Conservation (phyloP, 2,113 vertebrate genomes). For the Empidonax traillii region DNA sequence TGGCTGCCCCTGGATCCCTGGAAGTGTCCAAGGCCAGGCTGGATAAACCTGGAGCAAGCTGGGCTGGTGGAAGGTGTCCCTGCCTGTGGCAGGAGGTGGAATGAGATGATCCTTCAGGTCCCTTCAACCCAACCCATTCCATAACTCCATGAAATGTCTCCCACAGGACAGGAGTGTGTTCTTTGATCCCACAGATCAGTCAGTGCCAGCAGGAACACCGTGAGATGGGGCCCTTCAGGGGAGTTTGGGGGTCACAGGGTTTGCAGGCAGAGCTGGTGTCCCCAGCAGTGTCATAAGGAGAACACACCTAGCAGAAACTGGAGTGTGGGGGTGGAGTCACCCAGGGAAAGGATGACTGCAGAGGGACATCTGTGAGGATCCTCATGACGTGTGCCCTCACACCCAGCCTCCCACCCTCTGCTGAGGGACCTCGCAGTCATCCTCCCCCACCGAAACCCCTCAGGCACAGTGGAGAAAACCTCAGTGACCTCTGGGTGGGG, state of each 20-base stretch:
- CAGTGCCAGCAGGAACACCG: neutral
- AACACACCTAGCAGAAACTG: neutral
- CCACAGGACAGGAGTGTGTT: neutral
- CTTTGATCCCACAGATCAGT: neutral
- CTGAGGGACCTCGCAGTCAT: neutral
- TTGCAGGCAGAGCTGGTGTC: neutral
- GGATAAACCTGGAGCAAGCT: neutral
- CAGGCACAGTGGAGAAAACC: neutral
- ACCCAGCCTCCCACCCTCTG: neutral
- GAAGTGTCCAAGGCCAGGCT: neutral
- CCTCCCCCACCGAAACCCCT: neutral
- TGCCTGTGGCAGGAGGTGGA: neutral
- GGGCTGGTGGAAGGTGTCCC: neutral
- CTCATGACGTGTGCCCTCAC: neutral
- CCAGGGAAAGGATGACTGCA: constrained; percentile 27
- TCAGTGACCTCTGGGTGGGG: neutral
- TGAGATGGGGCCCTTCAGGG: neutral
- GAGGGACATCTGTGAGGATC: neutral
- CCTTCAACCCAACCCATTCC: neutral
- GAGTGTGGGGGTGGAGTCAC: neutral
- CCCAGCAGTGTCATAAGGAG: neutral
- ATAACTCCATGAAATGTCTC: neutral
- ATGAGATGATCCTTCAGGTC: neutral
- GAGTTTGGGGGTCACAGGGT: neutral
- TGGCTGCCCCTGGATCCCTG: neutral